Evolutionary conservation across 2,113 vertebrate genomes (phyloP), one percentile per base, ranked within the genome.

Genomic region (Leucosticte australis): DNA sequence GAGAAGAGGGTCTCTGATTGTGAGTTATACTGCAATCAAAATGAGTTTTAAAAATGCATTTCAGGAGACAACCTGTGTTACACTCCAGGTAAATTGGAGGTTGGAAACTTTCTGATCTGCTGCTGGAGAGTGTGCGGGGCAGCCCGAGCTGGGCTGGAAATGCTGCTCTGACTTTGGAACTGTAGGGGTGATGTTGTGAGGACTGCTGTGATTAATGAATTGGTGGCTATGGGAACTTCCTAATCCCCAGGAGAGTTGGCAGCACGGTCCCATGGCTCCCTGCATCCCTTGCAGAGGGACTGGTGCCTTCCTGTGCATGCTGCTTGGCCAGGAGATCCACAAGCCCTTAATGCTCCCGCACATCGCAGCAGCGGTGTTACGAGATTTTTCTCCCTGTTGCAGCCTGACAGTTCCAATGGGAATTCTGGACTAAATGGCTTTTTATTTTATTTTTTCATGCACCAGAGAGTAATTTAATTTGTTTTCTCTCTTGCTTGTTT

Each of bases 381-480:
- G 2, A 83, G 57, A 37, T 53, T 86, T 57, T 59, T 63, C 37
- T 64, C 81, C 44, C n/a, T 50, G 17, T 83, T 91, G 80, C 74
- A 90, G 83, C 44, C 78, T 65, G 62, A 52, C 44, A 47, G 41
- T 79, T 95, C 70, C 91, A 86, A 64, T 6, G 35, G 90, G 90
- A 98, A 96, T 74, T 53, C 46, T 56, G 70, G 41, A 59, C 69
- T 97, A 94, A 97, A 87, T 89, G 63, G 37, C 52, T 37, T 93
- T 62, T 93, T 59, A 35, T 75, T 57, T 59, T 71, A 52, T 41
- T 55, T 63, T 57, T 75, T 49, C 62, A 77, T 93, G 84, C 90
- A 83, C 80, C 84, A 65, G 53, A 95, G 92, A 95, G 87, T 96
- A 96, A 95, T 91, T 86, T 96, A 95, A 97, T 96, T 94, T 95